Evolutionary conservation across 2,113 vertebrate species (phyloP).

Genomic region (Psilopsiagon aurifrons): DNA sequence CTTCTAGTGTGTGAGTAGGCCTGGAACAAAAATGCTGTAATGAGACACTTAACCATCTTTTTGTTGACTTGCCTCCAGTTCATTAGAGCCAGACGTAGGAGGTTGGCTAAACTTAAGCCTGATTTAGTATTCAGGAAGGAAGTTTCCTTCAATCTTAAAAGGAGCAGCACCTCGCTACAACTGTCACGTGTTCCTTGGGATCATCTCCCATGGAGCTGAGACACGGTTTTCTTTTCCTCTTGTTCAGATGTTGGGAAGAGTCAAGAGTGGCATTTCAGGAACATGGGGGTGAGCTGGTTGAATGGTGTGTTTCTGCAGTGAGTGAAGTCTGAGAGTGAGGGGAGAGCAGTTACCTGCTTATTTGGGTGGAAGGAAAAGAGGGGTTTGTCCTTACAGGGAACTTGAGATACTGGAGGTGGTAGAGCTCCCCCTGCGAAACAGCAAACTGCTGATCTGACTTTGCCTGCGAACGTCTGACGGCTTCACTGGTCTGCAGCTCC

Average conservation of each 20-base stretch:
- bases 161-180: not conserved
- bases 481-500: not conserved
- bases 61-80: slow-evolving; percentile 50
- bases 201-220: not conserved
- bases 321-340: not conserved
- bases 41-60: not conserved
- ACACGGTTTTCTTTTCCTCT: not conserved
- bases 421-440: not conserved
- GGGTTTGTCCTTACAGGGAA: not conserved
- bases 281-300: not conserved
- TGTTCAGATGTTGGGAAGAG: not conserved
- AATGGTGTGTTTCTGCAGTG: not conserved
- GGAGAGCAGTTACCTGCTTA: not conserved
- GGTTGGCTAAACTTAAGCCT: slow-evolving; percentile 32
- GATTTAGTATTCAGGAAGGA: slow-evolving; percentile 56
- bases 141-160: slow-evolving; percentile 41
- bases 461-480: not conserved
- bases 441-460: not conserved
- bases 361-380: not conserved
- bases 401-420: not conserved
- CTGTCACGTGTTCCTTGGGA: not conserved
- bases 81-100: slow-evolving; percentile 27
- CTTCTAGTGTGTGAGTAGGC: not conserved
- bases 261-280: not conserved
- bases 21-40: not conserved